These are phyloP conservation scores for Clupea harengus DNA, from an alignment of 2,113 vertebrate genomes.

Conservation along the genomic window DNA sequence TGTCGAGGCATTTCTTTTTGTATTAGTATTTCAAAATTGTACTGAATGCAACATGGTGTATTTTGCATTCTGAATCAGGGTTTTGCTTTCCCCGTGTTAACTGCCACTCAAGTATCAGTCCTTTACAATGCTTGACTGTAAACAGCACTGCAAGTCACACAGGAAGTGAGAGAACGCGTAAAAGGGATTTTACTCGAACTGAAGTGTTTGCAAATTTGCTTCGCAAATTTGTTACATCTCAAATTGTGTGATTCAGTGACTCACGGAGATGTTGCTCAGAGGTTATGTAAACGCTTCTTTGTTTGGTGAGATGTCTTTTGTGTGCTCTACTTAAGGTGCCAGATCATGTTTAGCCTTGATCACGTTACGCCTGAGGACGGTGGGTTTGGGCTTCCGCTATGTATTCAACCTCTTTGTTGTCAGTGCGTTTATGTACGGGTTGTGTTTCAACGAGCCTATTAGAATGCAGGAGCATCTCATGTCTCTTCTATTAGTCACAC, in stretches of 20 bases:
- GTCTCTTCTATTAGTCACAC: background rate
- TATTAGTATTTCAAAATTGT: conserved; percentile 1
- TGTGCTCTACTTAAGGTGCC: background rate
- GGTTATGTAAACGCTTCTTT: background rate
- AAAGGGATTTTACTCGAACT: background rate
- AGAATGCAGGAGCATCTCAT: background rate
- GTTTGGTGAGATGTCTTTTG: background rate
- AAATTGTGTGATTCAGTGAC: background rate
- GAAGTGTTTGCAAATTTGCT: background rate
- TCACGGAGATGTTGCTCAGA: conserved; percentile 1
- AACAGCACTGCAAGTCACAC: background rate
- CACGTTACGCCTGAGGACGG: background rate
- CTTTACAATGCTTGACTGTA: background rate
- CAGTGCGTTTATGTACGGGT: background rate
- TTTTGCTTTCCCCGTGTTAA: background rate
- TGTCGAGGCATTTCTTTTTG: background rate
- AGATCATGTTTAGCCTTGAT: conserved; percentile 7
- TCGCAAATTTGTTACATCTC: background rate
- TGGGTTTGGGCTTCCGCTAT: background rate
- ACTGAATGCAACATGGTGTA: background rate
- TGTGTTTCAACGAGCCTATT: background rate
- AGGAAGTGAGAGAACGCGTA: background rate
- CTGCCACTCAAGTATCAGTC: background rate
- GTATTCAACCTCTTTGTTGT: background rate
- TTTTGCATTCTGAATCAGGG: background rate